These are phyloP conservation scores for Orcinus orca DNA, from an alignment of 2,113 vertebrate species.

Conservation along the genomic window DNA sequence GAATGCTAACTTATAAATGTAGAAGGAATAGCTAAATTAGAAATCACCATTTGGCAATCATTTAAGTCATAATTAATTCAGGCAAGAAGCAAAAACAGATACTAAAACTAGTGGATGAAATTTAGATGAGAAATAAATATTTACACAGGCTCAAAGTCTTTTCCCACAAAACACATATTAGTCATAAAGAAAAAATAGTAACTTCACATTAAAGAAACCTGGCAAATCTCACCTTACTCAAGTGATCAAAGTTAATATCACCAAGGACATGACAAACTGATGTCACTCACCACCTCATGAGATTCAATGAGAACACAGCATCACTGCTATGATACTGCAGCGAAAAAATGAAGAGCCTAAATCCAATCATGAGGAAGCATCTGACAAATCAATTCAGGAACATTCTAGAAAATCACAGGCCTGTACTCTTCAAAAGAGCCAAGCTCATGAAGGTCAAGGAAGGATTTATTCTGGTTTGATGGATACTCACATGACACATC, in stretches of 20 bases:
- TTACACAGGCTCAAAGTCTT: background rate
- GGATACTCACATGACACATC: background rate
- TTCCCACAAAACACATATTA: background rate
- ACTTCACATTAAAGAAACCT: background rate
- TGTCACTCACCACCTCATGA: background rate
- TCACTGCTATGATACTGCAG: background rate
- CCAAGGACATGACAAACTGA: background rate
- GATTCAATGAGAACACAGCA: background rate
- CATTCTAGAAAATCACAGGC: background rate
- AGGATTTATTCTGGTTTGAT: background rate
- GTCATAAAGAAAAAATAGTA: background rate
- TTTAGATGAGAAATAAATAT: background rate
- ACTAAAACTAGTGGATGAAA: background rate
- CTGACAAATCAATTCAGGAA: background rate
- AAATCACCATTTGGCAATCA: background rate
- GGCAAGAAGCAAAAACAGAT: background rate
- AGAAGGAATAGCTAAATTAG: background rate
- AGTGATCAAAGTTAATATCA: background rate
- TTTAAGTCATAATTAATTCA: conserved; percentile 3
- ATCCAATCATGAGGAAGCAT: background rate
- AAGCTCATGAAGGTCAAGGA: background rate
- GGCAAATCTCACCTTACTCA: background rate
- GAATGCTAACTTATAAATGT: background rate
- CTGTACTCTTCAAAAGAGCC: background rate
- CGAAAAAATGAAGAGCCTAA: background rate